Conservation (phyloP, 2,797 vertebrate genomes). For the Anas flavirostris region DNA sequence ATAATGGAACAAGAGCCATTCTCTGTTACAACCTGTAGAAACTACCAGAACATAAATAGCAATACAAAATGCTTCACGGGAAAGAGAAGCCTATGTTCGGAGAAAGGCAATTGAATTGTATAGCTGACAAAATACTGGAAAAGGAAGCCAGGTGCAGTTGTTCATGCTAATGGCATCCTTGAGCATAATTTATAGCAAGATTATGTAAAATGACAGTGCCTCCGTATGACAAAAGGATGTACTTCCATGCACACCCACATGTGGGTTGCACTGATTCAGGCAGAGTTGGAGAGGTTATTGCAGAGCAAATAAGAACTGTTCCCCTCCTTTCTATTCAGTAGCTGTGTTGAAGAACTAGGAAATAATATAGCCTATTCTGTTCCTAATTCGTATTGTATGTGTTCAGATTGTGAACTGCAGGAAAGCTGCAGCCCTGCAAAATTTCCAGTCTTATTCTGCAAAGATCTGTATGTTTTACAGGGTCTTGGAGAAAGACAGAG, state of each 20-base stretch:
- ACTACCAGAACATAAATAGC: neutral
- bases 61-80: neutral
- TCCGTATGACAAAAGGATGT: neutral
- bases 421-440: neutral
- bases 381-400: neutral
- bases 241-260: neutral
- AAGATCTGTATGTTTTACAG: neutral
- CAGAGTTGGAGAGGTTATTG: neutral
- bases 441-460: neutral
- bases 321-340: neutral
- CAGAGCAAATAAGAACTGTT: neutral
- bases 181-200: neutral
- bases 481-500: neutral
- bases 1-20: neutral
- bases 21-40: neutral
- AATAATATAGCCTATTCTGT: neutral
- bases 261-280: neutral
- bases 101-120: neutral
- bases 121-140: neutral
- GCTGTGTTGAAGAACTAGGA: neutral
- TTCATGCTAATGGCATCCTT: neutral
- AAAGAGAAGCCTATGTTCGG: neutral
- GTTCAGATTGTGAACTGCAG: neutral
- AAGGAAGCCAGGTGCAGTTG: neutral
- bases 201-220: neutral